A percentile compares a stretch with the other conserved stretches of the same genome.
phyloP scores from a whole-genome alignment of 2,113 vertebrate genomes.

The Clarias macrocephalus region DNA sequence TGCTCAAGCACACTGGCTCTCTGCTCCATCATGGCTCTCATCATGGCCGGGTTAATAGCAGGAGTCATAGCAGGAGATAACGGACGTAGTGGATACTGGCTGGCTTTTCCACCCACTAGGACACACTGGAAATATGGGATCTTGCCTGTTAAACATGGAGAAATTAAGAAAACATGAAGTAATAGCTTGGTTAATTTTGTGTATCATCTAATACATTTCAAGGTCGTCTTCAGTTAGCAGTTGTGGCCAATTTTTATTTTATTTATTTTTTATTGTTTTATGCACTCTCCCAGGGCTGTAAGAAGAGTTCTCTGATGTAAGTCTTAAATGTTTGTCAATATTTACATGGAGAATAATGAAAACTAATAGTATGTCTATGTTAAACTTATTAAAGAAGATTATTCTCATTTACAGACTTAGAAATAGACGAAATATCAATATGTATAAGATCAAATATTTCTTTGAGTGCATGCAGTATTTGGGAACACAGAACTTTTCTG shows the following conservation, averaged over 20 bases:
- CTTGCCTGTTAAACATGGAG: constrained; percentile 62
- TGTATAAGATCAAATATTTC: too few relatives aligned
- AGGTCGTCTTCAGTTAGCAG: neutral
- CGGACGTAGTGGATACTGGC: constrained; percentile 68
- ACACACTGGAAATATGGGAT: constrained; percentile 76
- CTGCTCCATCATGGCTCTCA: constrained; percentile 72
- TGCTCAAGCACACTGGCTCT: constrained; percentile 57
- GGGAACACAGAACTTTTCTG: neutral
- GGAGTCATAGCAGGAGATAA: constrained; percentile 69
- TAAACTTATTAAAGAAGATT: too few relatives aligned
- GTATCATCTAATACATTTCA: neutral
- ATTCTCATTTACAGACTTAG: too few relatives aligned
- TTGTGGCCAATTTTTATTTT: too few relatives aligned
- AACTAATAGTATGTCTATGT: too few relatives aligned
- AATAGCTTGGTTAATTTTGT: neutral
- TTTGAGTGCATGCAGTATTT: neutral
- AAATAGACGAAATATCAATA: too few relatives aligned
- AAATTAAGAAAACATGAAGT: neutral
- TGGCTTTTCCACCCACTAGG: constrained; percentile 69
- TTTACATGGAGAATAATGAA: neutral
- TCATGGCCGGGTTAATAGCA: constrained; percentile 58
- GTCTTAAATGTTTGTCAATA: neutral
- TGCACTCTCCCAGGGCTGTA: neutral
- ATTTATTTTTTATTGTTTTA: neutral
- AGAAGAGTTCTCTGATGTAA: neutral